Evolutionary conservation across 2,113 vertebrate species (phyloP), one percentile per base, ranked within the genome.

Genomic region (Crotalus tigris): DNA sequence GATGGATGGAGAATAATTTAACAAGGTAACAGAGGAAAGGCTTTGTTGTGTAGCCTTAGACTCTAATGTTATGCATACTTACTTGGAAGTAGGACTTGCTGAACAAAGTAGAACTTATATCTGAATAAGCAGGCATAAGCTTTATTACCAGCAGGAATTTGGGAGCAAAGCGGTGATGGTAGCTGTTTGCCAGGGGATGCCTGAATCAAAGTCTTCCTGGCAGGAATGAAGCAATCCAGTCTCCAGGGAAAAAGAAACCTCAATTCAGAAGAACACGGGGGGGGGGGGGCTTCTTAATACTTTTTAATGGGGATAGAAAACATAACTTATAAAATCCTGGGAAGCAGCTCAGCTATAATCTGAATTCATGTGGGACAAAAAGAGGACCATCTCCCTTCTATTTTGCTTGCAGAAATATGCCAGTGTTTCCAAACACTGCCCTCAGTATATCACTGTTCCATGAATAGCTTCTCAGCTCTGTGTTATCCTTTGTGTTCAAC

Each of bases 381-480:
- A 26, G 64, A 8, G 61, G 91, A 92, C 33, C 94, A 59, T 95
- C 95, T 93, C 94, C 39, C 95, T 92, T 88, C 33, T 92, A 94
- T 90, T 85, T 92, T 39, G 93, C 46, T 91, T 55, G 54, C 51
- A 85, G n/a, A 87, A 90, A 92, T 92, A 93, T 94, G 94, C 93
- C 33, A 92, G 90, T 91, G 92, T 85, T 92, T 51, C 87, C 92
- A 91, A 95, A 96, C 96, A 97, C 95, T 94, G 95, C 88, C 88
- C 91, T 94, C 90, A 96, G 95, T 97, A 96, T 96, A 89, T 87
- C 92, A 94, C 87, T 90, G 39, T 55, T 59, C 91, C 54, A 64
- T 96, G 95, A 97, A 96, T 94, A 94, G 93, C 92, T 93, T 58
- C 94, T 85, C 5, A 75, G 94, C 59, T 51, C 54, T 61, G 39